Conservation (phyloP, 1,140 invertebrate genomes). For the Asobara japonica region DNA sequence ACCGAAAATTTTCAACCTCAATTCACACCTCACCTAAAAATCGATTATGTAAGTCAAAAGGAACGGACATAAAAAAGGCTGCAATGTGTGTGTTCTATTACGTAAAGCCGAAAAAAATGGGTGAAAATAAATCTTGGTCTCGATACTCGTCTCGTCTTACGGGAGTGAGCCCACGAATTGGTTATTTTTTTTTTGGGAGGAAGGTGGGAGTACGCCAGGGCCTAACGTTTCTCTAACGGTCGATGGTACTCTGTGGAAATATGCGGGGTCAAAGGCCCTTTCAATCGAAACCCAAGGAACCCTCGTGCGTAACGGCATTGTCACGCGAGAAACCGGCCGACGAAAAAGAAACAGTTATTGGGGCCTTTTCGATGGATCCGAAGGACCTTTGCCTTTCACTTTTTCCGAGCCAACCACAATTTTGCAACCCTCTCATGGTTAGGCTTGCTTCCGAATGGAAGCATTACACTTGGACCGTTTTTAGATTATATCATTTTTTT, state of each 20-base stretch:
- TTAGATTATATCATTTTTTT: too few relatives aligned
- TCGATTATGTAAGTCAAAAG: too few relatives aligned
- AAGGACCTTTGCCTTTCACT: not conserved
- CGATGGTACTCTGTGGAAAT: not conserved
- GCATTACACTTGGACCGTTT: too few relatives aligned
- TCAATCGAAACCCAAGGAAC: constrained; percentile 1
- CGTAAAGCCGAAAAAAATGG: not conserved
- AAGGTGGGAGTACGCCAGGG: not conserved
- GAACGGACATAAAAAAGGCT: not conserved
- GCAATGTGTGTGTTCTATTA: not conserved
- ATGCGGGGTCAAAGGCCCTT: constrained; percentile 5
- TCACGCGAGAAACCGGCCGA: constrained; percentile 20
- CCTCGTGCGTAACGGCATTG: constrained; percentile 22
- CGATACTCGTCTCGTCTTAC: constrained; percentile 9
- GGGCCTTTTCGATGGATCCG: not conserved
- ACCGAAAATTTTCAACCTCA: too few relatives aligned
- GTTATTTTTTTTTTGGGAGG: not conserved
- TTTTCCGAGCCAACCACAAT: too few relatives aligned
- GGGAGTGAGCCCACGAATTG: constrained; percentile 15
- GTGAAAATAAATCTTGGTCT: not conserved
- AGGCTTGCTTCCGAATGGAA: too few relatives aligned
- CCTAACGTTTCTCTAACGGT: constrained; percentile 25
- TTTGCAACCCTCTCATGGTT: too few relatives aligned
- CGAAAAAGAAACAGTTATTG: constrained; percentile 21
- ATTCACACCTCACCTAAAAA: too few relatives aligned